These are phyloP conservation scores for Cephus spinipes DNA, from an alignment of 2,888 invertebrate genomes.

Conservation along the genomic window DNA sequence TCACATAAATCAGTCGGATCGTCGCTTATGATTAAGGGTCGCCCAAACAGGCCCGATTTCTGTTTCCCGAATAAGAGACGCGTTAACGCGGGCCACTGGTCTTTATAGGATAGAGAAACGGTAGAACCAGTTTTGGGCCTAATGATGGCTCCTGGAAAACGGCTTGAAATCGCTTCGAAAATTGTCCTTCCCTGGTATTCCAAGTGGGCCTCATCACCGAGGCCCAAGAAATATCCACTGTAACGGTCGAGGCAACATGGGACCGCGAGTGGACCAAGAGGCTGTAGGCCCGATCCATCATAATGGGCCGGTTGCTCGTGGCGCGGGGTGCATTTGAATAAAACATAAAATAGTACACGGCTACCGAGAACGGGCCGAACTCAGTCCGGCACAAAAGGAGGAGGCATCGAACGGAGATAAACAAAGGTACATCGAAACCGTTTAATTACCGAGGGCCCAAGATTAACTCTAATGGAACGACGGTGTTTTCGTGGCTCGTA, in stretches of 20 bases:
- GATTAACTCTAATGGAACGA: conserved; percentile 63
- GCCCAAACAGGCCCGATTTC: not conserved
- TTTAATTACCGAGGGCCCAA: conserved; percentile 58
- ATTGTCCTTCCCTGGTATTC: not conserved
- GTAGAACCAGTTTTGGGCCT: conserved; percentile 40
- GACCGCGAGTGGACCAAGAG: not conserved
- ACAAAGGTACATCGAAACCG: conserved; percentile 59
- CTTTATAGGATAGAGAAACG: conserved; percentile 30
- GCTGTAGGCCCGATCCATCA: not conserved
- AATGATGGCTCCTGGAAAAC: conserved; percentile 43
- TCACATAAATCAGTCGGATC: not conserved
- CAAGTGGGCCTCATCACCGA: not conserved
- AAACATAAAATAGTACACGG: conserved; percentile 26
- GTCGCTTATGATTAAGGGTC: not conserved
- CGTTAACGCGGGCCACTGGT: conserved; percentile 40
- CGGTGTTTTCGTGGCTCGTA: conserved; percentile 22
- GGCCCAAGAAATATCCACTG: not conserved
- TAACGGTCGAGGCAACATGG: not conserved
- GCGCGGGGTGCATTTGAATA: not conserved
- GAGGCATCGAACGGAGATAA: conserved; percentile 44
- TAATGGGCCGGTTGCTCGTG: not conserved
- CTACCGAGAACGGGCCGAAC: conserved; percentile 27
- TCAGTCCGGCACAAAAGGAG: conserved; percentile 18
- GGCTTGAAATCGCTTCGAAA: conserved; percentile 37
- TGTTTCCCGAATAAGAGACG: conserved; percentile 26